Conservation (phyloP, 2,888 invertebrate species). For the Lithophane ornitopus region DNA sequence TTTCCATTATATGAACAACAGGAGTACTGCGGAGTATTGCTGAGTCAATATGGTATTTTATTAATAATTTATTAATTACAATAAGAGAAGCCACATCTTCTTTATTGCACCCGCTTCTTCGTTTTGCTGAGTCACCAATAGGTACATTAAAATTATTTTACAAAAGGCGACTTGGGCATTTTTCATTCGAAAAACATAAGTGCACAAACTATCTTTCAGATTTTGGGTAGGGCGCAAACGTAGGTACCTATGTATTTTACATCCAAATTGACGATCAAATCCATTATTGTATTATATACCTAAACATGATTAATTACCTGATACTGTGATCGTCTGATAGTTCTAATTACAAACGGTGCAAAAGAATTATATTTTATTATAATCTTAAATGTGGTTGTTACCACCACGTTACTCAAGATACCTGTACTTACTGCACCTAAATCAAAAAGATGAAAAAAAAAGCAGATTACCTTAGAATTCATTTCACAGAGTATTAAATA, state of each 20-base stretch:
- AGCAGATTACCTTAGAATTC: background rate
- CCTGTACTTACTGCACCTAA: too few relatives aligned
- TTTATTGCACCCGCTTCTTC: background rate
- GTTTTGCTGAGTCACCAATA: background rate
- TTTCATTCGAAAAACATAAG: background rate
- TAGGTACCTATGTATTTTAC: background rate
- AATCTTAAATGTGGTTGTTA: background rate
- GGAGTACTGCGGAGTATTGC: conserved; percentile 74
- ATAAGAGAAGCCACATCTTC: background rate
- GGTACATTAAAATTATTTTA: background rate
- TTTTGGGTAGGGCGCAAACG: background rate
- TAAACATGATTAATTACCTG: background rate
- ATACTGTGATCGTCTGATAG: background rate
- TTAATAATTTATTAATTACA: conserved; percentile 26
- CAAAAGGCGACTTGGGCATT: background rate
- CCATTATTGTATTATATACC: background rate
- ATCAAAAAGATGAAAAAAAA: background rate
- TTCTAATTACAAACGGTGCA: background rate
- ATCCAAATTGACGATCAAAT: background rate
- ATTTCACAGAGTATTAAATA: background rate
- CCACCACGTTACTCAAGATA: too few relatives aligned
- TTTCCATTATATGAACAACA: conserved; percentile 57
- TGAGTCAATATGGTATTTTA: conserved; percentile 82
- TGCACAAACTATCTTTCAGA: background rate
- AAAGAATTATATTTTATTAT: background rate